Evolutionary conservation across 2,113 vertebrate genomes (phyloP), one percentile per base, ranked within the genome.

Genomic region (Oreochromis niloticus): DNA sequence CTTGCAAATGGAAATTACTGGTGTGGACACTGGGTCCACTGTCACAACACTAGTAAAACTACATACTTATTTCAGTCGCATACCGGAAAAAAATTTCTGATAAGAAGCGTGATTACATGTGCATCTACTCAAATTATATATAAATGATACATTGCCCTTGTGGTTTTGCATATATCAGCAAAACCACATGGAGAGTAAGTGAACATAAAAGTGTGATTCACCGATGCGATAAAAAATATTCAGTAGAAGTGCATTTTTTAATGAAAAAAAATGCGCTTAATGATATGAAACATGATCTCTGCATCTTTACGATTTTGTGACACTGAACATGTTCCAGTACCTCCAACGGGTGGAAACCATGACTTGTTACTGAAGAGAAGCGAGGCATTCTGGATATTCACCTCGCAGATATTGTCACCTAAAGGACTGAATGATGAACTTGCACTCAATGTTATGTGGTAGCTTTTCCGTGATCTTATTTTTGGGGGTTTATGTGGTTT

Each of bases 41-140:
- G 32, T 63, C 59, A 36, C 32, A 63, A 63, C 59, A 63, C 9
- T 63, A 36, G 59, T 66, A n/a, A 36, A 66, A 66, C 61, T 0
- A 66, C 32, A 36, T 36, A 11, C 9, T n/a, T 66, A 36, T 63
- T n/a, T 36, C 32, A 63, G 32, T 36, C 0, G 1, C 59, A n/a
- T 63, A n/a, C 59, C 0, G 0, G 17, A n/a, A 63, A 63, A 36
- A 4, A 3, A 0, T 19, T 19, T 19, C 9, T 2, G 2, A 63
- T 63, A 3, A 36, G 17, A 63, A 63, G 59, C 12, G 17, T 66
- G 61, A 66, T 10, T 36, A 66, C 32, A 36, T 66, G 6, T 36
- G 61, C 17, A n/a, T 63, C 17, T 36, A 36, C 6, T 66, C 9
- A n/a, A 66, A n/a, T 66, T 36, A 66, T 66, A 36, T 66, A 36